Evolutionary conservation across 2,113 vertebrate genomes (phyloP), one percentile per base, ranked within the genome.

Genomic region (Phyllopteryx taeniolatus): DNA sequence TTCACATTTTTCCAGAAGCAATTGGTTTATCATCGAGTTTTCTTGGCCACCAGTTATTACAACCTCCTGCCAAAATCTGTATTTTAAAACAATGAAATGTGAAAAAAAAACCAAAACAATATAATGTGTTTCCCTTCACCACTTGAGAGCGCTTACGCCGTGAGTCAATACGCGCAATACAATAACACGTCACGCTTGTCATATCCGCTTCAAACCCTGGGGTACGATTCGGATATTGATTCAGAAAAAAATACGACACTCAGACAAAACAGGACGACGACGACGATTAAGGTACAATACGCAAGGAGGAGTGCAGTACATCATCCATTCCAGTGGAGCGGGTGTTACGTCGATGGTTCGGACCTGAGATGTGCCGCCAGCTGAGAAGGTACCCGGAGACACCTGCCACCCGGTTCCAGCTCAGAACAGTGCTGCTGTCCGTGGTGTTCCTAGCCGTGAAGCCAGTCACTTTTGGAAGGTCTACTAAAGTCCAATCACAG

Each of bases 291-390:
- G 35, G 15, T 31, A 67, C 56, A 67, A 56, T 43, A 19, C 13
- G 2, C 47, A 65, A 8, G 5, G 51, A 67, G 4, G 43, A 44
- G 13, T 20, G 27, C 43, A 22, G 49, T 19, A 19, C 4, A 19
- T 67, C 5, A 2, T 42, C 3, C 43, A 19, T 3, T 10, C 42
- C 11, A 66, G 13, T n/a, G 14, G 22, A 11, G 20, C 4, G 14
- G 42, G 39, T 14, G 42, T 22, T 22, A 17, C 46, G 9, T 2
- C 4, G 51, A 27, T 67, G 44, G 20, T 74, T 68, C 1, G 43
- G 64, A 96, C 95, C 94, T 93, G 95, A 95, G 75, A 94, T 87
- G 73, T 92, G 91, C 31, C 88, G 90, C 95, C 95, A 96, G 1
- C 84, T 86, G 22, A 96, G 86, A 0, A 85, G 74, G 60, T 95